phyloP scores from a whole-genome alignment of 2,888 invertebrate genomes.

The Euplexia lucipara region DNA sequence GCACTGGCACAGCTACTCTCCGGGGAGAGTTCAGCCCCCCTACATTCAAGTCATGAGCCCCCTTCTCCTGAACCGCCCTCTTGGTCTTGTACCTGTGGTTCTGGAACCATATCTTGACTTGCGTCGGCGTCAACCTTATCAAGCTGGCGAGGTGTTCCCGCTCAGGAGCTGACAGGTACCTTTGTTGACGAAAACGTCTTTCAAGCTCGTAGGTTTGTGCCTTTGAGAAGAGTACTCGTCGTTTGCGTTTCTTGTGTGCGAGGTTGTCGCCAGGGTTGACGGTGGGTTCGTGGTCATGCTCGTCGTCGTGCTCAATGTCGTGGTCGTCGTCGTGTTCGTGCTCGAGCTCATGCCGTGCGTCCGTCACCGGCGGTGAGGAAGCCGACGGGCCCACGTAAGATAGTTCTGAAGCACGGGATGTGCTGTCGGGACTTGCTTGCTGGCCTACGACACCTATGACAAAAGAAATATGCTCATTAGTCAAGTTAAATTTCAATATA shows the following conservation, averaged over 20 bases:
- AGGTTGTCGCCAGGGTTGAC: slow-evolving; percentile 83
- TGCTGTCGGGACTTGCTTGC: slow-evolving; percentile 96
- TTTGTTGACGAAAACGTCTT: slow-evolving; percentile 98
- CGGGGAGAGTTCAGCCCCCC: slow-evolving; percentile 95
- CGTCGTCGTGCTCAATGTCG: slow-evolving; percentile 92
- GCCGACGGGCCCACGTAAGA: slow-evolving; percentile 89
- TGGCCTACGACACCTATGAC: slow-evolving; percentile 91
- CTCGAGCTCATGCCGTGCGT: slow-evolving; percentile 79
- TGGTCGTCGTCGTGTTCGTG: slow-evolving; percentile 86
- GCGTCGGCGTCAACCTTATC: slow-evolving; percentile 98
- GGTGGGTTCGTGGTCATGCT: slow-evolving; percentile 87
- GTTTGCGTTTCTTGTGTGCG: slow-evolving; percentile 97
- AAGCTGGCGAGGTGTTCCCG: slow-evolving; percentile 98
- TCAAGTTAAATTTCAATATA: background rate
- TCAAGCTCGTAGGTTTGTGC: slow-evolving; percentile 99
- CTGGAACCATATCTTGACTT: slow-evolving; percentile 99
- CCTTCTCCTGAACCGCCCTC: slow-evolving; percentile 98
- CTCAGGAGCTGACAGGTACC: slow-evolving; percentile 99
- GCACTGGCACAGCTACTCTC: slow-evolving; percentile 97
- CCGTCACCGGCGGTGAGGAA: slow-evolving; percentile 80
- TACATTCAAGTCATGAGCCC: slow-evolving; percentile 92
- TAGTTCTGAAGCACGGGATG: slow-evolving; percentile 95
- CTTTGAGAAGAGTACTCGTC: slow-evolving; percentile 99
- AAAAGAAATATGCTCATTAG: slow-evolving; percentile 64
- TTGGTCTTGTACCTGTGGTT: slow-evolving; percentile 99